Conservation (phyloP, 2,113 vertebrate species). For the Bujurquina vittata region DNA sequence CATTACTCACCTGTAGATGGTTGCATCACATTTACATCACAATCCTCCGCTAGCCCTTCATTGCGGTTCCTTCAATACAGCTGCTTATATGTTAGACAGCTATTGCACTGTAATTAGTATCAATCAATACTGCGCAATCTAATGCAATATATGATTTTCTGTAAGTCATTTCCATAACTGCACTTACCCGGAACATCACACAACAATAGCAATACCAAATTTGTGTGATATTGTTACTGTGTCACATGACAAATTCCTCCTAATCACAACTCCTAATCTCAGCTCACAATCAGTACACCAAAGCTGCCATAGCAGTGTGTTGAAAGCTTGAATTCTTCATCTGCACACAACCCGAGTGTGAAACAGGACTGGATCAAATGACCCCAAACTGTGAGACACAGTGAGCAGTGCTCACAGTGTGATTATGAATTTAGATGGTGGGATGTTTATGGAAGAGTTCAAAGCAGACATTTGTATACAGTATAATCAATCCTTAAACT, state of each 20-base stretch:
- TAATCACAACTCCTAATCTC: not conserved
- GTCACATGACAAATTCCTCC: not conserved
- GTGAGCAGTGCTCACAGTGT: not conserved
- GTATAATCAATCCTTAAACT: not conserved
- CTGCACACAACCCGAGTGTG: not conserved
- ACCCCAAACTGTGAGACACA: too few species aligned
- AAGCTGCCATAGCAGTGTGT: not conserved
- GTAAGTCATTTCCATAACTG: not conserved
- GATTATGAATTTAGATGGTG: not conserved
- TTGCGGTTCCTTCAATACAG: too few species aligned
- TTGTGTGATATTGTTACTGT: too few species aligned
- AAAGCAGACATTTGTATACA: not conserved
- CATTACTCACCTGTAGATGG: too few species aligned
- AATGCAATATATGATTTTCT: not conserved
- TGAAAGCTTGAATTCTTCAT: slow-evolving; percentile 18
- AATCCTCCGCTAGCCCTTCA: too few species aligned
- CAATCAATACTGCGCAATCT: too few species aligned
- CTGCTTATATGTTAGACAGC: too few species aligned
- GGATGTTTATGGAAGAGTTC: not conserved
- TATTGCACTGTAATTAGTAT: too few species aligned
- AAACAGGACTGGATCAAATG: not conserved
- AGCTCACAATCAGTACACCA: not conserved
- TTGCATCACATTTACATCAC: too few species aligned
- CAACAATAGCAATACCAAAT: not conserved
- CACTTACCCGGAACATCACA: not conserved